phyloP scores from a whole-genome alignment of 1,140 invertebrate genomes.

The Lepidostoma basale region DNA sequence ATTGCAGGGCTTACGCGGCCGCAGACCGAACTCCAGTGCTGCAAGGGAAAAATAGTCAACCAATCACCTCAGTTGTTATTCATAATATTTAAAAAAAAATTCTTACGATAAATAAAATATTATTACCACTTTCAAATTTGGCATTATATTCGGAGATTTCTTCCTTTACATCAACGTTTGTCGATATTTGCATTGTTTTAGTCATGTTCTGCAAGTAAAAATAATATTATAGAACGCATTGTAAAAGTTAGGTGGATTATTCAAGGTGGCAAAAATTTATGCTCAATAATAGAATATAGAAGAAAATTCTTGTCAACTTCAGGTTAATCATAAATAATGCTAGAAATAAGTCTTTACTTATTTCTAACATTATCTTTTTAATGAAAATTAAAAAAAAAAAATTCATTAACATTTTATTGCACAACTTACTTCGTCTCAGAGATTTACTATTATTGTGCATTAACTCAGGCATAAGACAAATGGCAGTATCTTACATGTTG shows the following conservation, averaged over 20 bases:
- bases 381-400: no score
- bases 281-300: no score
- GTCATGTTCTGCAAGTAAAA: conserved; percentile 15
- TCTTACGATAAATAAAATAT: conserved; percentile 3
- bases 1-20: conserved; percentile 93
- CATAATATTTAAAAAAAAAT: conserved; percentile 16
- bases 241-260: background rate
- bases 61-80: background rate
- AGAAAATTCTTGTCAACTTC: background rate
- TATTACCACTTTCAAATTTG: conserved; percentile 31
- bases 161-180: conserved; percentile 39
- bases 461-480: background rate
- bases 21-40: conserved; percentile 46
- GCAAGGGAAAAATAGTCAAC: conserved; percentile 33
- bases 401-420: no score
- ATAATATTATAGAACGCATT: background rate
- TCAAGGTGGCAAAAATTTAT: no score
- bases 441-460: no score
- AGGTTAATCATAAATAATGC: no score
- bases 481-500: conserved; percentile 12
- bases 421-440: no score
- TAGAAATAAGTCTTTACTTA: no score
- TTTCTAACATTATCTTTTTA: no score
- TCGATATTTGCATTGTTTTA: conserved; percentile 31
- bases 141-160: conserved; percentile 27